Evolutionary conservation across 2,797 vertebrate genomes (phyloP), one percentile per base, ranked within the genome.

Genomic region (Intellagama lesueurii): DNA sequence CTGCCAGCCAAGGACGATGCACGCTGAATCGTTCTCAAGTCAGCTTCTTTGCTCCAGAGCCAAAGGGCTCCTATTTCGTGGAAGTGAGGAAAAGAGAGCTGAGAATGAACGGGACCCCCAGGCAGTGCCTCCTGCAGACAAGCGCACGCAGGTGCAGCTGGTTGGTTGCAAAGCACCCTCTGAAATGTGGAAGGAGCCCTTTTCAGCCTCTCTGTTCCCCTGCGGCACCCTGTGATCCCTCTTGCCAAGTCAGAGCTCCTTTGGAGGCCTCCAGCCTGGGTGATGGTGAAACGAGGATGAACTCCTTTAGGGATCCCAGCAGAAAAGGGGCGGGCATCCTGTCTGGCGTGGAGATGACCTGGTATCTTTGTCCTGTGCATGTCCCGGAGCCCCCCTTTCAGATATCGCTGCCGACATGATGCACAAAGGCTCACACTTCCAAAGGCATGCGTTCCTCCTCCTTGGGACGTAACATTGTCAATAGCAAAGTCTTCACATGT

Each of bases 151-250:
- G 17, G 81, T 64, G 44, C 24, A 14, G 44, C 0, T 5, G 24
- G 17, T 44, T 7, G 3, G 4, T n/a, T 32, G 47, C 26, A 40
- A n/a, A 72, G 73, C 22, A 2, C 3, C 8, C 35, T 56, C 35
- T 14, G 40, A n/a, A 64, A 88, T 3, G 16, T 3, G 2, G 16
- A n/a, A 35, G 19, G 26, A 4, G 30, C 9, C 60, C n/a, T 47
- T 7, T n/a, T 14, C 1, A 7, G 44, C 68, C 24, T 0, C 44
- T 11, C 3, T 40, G 3, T 7, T 2, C 3, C 40, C 40, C 5
- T 6, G 5, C 22, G 1, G 7, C 66, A 44, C 47, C 40, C 81
- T 26, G 5, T 24, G 16, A 7, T 2, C 32, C 32, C 11, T n/a
- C n/a, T 8, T 8, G 16, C 7, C 5, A 19, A 30, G 56, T 14